Evolutionary conservation across 1,140 invertebrate species (phyloP), one percentile per base, ranked within the genome.

Genomic region (Caenorhabditis briggsae): DNA sequence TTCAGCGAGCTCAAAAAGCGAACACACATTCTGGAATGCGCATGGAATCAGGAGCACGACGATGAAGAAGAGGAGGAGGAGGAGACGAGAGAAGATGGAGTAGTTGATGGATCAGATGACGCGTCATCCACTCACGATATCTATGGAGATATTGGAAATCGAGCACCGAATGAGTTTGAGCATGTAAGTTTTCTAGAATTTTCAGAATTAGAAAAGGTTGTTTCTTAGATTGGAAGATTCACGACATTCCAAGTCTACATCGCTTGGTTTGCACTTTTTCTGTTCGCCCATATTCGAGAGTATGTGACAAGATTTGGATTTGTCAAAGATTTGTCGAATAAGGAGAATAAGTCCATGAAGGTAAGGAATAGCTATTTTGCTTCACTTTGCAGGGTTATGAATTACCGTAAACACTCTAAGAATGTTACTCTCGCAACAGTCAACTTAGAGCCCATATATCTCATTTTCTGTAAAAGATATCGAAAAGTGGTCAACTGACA

Each of bases 271-370:
- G 83, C 92, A 18, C 85, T 91, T 1, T 85, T 88, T 18, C 18
- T 92, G 12, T 85, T 89, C 53, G 91, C 91, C 2, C 89, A 91
- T 46, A 88, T 91, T 61, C 89, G 91, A 33, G 91, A 92, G 82
- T 92, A 92, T 84, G 83, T 91, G 11, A 83, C 89, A 23, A 61
- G 89, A 56, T 88, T 90, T 41, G 91, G 91, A 23, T 87, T 91
- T 64, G 91, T 92, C 82, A 84, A 91, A 82, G 91, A 91, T 74
- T 88, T 90, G 64, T 86, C 89, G 58, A 91, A 89, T 0, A 90
- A 89, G 14, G 91, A 91, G 82, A 53, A 89, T 58, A 41, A 74
- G 53, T 89, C 89, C 53, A 89, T 89, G 33, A 64, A 83, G 61
- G 48, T 65, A 20, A 56, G 23, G 48, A 85, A 16, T 64, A 82